Conservation (phyloP, 2,888 invertebrate genomes). For the Allygus modestus region DNA sequence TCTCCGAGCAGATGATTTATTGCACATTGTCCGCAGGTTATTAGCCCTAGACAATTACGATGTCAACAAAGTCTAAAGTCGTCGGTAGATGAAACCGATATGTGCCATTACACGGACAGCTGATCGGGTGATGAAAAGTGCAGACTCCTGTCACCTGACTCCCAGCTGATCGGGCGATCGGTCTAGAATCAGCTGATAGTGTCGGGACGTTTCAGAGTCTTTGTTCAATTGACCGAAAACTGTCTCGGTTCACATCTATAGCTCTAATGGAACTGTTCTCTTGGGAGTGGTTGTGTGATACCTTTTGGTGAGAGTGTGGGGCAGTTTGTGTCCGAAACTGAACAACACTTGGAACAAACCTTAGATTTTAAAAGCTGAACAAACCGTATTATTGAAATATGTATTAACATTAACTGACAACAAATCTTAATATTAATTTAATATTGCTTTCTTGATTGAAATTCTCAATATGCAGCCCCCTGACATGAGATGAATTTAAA, state of each 20-base stretch:
- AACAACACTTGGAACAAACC: no score
- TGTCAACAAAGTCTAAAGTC: constrained; percentile 35
- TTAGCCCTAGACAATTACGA: constrained; percentile 33
- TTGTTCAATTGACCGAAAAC: constrained; percentile 37
- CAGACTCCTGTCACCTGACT: not conserved
- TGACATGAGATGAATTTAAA: no score
- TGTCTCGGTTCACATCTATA: not conserved
- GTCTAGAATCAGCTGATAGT: constrained; percentile 26
- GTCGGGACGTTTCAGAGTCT: not conserved
- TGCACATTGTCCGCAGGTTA: constrained; percentile 39
- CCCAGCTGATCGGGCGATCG: constrained; percentile 4
- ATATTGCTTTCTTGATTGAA: no score
- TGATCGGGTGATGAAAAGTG: constrained; percentile 29
- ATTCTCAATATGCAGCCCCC: no score
- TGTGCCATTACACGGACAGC: constrained; percentile 12
- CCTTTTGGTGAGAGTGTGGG: not conserved
- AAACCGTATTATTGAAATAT: no score
- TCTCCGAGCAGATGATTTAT: constrained; percentile 29
- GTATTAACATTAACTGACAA: no score
- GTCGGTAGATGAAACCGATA: constrained; percentile 19
- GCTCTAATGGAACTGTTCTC: constrained; percentile 30
- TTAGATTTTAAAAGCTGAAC: no score
- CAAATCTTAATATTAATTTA: no score
- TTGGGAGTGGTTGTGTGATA: not conserved
- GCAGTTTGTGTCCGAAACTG: not conserved